Percentiles rank a stretch among this genome's conserved stretches.
Conservation (phyloP, 2,797 vertebrate genomes). For the Myotis daubentonii region DNA sequence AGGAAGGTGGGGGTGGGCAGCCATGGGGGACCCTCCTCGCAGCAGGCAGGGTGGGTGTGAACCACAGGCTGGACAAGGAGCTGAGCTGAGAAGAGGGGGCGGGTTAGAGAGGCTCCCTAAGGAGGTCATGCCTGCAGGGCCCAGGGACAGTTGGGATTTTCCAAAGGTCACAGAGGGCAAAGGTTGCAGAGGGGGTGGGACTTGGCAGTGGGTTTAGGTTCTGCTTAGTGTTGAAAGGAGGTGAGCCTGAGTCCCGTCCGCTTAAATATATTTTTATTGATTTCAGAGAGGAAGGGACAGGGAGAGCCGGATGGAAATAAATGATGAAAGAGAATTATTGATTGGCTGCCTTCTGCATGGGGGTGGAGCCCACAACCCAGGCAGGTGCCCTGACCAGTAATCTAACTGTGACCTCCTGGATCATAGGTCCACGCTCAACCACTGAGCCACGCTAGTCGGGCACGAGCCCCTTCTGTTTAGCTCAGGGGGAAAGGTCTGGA, state of each 20-base stretch:
- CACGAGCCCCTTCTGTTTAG: background rate
- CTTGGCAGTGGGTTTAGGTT: background rate
- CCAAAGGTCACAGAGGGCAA: background rate
- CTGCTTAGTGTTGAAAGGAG: accelerated
- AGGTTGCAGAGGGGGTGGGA: background rate
- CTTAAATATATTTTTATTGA: too few relatives aligned
- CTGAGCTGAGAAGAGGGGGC: background rate
- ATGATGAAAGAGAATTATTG: too few relatives aligned
- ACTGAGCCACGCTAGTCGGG: too few relatives aligned
- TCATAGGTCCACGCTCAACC: too few relatives aligned
- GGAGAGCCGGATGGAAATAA: too few relatives aligned
- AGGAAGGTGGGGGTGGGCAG: background rate
- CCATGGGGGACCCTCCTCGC: accelerated
- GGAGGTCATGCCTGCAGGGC: background rate
- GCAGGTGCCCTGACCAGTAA: too few relatives aligned
- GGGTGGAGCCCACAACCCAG: too few relatives aligned
- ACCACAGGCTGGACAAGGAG: too few relatives aligned
- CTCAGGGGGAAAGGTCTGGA: background rate
- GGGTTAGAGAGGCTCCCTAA: background rate
- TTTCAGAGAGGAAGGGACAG: too few relatives aligned
- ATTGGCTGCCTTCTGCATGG: too few relatives aligned
- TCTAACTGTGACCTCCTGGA: too few relatives aligned
- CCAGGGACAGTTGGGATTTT: accelerated
- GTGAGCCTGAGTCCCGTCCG: background rate
- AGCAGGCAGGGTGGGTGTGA: background rate